These are phyloP conservation scores for Plumapathes pennacea DNA, from an alignment of 92 coral and sea anemone genomes.

Conservation along the genomic window DNA sequence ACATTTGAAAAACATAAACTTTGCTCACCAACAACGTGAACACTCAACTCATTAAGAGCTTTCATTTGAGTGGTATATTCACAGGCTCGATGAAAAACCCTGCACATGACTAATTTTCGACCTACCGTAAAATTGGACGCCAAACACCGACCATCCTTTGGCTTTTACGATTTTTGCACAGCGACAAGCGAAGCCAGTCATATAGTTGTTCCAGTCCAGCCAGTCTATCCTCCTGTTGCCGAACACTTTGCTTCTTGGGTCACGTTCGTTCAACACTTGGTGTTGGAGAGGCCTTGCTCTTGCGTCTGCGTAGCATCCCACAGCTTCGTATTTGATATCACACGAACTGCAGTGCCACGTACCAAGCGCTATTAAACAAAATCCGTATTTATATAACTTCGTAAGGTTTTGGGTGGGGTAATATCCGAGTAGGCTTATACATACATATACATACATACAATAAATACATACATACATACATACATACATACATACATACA, in stretches of 20 bases:
- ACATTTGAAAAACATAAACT: not conserved
- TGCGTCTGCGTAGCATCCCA: slow-evolving; percentile 60
- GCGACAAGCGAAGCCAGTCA: slow-evolving; percentile 72
- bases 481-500: not conserved
- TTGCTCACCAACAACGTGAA: no score
- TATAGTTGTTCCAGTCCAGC: slow-evolving; percentile 70
- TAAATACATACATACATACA: slow-evolving; percentile 5
- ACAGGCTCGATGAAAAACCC: no score
- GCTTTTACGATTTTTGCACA: slow-evolving; percentile 60
- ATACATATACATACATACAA: no score
- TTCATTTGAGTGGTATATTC: no score
- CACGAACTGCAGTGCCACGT: slow-evolving; percentile 64
- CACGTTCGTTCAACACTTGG: slow-evolving; percentile 73
- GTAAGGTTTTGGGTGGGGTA: no score
- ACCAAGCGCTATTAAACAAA: not conserved
- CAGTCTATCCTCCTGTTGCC: slow-evolving; percentile 53
- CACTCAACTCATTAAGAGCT: no score
- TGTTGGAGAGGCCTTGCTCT: slow-evolving; percentile 45
- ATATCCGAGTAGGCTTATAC: no score
- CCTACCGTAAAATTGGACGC: slow-evolving; percentile 78
- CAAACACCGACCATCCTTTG: slow-evolving; percentile 66
- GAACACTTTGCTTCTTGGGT: slow-evolving; percentile 52
- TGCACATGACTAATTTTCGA: not conserved
- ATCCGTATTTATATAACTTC: no score
- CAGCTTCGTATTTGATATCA: slow-evolving; percentile 41